Evolutionary conservation across 2,797 vertebrate genomes (phyloP).

Genomic region (Sebastes taczanowskii): DNA sequence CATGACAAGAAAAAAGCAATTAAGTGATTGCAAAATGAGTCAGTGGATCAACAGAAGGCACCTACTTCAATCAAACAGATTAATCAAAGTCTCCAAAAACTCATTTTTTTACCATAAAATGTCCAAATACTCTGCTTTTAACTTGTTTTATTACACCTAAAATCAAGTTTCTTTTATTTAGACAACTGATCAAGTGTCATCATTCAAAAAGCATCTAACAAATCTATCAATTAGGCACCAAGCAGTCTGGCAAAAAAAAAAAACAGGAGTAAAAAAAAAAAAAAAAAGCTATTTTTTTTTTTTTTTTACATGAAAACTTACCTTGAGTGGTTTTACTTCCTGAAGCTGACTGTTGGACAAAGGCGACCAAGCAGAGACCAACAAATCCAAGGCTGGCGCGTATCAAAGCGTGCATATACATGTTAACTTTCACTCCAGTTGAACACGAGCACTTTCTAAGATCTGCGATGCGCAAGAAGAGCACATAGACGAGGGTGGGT

Average conservation of each 20-base stretch:
- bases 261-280: not conserved
- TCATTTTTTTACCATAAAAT: not conserved
- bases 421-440: constrained; percentile 72
- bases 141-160: not conserved
- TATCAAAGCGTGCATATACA: constrained; percentile 84
- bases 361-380: constrained; percentile 88
- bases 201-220: not conserved
- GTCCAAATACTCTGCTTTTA: not conserved
- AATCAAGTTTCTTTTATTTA: not conserved
- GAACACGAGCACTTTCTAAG: constrained; percentile 54
- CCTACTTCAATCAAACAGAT: constrained; percentile 14
- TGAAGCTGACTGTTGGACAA: constrained; percentile 90
- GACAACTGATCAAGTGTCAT: not conserved
- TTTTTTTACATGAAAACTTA: constrained; percentile 80
- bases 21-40: constrained; percentile 3
- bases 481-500: constrained; percentile 56
- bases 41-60: constrained; percentile 6
- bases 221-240: not conserved
- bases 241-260: not conserved
- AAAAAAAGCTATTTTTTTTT: constrained; percentile 14
- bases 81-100: constrained; percentile 1
- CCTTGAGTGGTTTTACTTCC: constrained; percentile 91
- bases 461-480: constrained; percentile 69
- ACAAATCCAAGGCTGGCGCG: constrained; percentile 88
- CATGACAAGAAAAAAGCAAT: constrained; percentile 4